These are phyloP conservation scores for Antheraea yamamai DNA, from an alignment of 2,888 invertebrate species.

Conservation along the genomic window DNA sequence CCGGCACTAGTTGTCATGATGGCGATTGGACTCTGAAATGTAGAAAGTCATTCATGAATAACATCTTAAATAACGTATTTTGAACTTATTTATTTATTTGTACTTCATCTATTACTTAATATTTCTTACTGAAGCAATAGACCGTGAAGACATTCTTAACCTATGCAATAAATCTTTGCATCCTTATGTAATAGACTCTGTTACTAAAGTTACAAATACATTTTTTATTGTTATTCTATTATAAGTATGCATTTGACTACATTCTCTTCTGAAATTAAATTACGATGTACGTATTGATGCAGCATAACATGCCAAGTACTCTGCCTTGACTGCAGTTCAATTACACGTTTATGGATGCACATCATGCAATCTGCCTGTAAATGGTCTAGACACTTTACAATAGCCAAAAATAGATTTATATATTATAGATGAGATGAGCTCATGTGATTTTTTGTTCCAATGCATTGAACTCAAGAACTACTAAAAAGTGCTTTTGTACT, in stretches of 20 bases:
- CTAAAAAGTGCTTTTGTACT: too few species aligned
- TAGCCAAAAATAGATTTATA: too few species aligned
- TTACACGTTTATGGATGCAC: neutral
- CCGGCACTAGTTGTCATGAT: constrained; percentile 89
- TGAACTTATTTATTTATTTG: neutral
- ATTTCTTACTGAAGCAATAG: neutral
- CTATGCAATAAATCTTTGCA: neutral
- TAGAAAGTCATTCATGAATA: constrained; percentile 7
- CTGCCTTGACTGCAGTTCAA: neutral
- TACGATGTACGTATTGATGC: neutral
- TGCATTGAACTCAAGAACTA: too few species aligned
- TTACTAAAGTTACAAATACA: neutral
- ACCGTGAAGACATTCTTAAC: constrained; percentile 8
- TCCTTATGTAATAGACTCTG: neutral
- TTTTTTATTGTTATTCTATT: neutral
- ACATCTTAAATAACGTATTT: neutral
- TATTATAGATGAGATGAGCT: too few species aligned
- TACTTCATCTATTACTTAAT: neutral
- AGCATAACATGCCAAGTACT: neutral
- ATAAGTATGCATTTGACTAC: neutral
- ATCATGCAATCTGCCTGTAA: too few species aligned
- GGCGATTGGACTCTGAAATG: constrained; percentile 73
- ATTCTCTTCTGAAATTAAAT: neutral
- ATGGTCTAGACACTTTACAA: too few species aligned
- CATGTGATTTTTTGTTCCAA: too few species aligned